phyloP scores from a whole-genome alignment of 2,113 vertebrate genomes.

The Nibea albiflora region DNA sequence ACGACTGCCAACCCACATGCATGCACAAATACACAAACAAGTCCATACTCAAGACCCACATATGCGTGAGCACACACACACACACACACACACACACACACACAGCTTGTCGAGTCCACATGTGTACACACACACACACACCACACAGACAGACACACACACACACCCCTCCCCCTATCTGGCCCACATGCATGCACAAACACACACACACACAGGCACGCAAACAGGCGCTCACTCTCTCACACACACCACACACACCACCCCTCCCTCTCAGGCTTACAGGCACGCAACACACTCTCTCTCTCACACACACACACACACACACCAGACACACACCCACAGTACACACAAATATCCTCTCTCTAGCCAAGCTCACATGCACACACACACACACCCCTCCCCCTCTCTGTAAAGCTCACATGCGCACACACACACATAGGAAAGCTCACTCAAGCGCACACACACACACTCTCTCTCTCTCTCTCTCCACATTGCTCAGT shows the following conservation, averaged over 20 bases:
- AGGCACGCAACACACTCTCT: conserved; percentile 33
- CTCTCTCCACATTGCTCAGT: conserved; percentile 36
- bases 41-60: conserved; percentile 70
- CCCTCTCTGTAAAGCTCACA: conserved; percentile 65
- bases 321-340: too few species aligned
- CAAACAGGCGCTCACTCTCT: conserved; percentile 35
- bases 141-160: conserved; percentile 16
- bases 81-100: too few species aligned
- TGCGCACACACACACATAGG: conserved; percentile 60
- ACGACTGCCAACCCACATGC: conserved; percentile 63
- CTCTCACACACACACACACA: conserved; percentile 34
- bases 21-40: conserved; percentile 75
- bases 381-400: conserved; percentile 56
- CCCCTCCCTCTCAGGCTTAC: conserved; percentile 40
- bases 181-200: conserved; percentile 52
- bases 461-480: conserved; percentile 67
- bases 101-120: conserved; percentile 45
- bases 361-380: conserved; percentile 70
- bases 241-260: conserved; percentile 51
- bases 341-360: conserved; percentile 71
- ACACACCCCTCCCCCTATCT: conserved; percentile 54
- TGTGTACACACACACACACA: conserved; percentile 35
- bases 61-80: conserved; percentile 62
- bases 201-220: conserved; percentile 42
- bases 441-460: conserved; percentile 55